Evolutionary conservation across 2,797 vertebrate species (phyloP), one percentile per base, ranked within the genome.

Genomic region (Myotis planiceps): DNA sequence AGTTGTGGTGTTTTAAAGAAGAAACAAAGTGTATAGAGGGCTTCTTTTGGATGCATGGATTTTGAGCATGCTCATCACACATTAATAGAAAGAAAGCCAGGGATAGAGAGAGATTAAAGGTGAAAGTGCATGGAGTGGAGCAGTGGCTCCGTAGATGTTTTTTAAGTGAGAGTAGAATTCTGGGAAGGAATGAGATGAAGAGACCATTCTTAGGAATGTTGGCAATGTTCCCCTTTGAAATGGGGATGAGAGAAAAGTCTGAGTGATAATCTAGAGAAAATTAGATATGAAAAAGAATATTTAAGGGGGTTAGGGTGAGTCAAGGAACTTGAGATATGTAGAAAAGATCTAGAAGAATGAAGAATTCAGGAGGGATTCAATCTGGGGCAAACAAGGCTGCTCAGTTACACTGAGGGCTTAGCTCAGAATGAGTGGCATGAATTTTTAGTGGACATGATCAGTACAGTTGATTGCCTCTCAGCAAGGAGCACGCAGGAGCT

Each of bases 311-410:
- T 79, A 71, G 78, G 65, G 88, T 96, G 83, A 93, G 63, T 92
- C 37, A 92, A 90, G 95, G 88, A 82, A 90, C 75, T 88, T 60
- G 84, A 97, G 84, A 93, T 72, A 42, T 79, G 81, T 97, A 90
- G 92, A 94, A 96, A 88, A 74, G 66, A 87, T 87, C 94, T 89
- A 89, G 78, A 94, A 95, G 81, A 93, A 39, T 51, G 39, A 69
- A 69, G 75, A 88, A 88, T 90, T 96, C 51, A 90, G 78, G 51
- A 92, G 39, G 51, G 63, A 93, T 51, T 85, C 39, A 47, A 9
- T 86, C 69, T 51, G 39, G 81, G 32, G 14, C 51, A 92, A 92
- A 94, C 51, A 58, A 68, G 29, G 18, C 74, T 83, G 21, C 72
- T 93, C 45, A 34, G 68, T 74, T 53, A 81, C 55, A 80, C 60